These are phyloP conservation scores for Mus caroli DNA, from an alignment of 2,797 vertebrate species.

Conservation along the genomic window DNA sequence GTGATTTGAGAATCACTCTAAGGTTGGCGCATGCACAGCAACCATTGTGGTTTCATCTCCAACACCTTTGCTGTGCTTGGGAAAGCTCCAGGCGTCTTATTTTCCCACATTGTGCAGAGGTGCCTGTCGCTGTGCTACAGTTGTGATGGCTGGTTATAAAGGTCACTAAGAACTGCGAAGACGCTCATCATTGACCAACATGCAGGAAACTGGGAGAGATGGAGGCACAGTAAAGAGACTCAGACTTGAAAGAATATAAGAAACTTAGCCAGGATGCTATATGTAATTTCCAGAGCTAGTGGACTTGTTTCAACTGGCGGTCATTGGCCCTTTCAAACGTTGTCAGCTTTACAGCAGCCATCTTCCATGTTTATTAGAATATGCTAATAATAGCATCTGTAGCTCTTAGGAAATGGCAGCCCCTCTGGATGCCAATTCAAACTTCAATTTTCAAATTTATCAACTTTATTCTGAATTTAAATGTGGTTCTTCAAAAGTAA, in stretches of 20 bases:
- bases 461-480: conserved; percentile 38
- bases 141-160: not conserved
- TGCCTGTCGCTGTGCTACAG: not conserved
- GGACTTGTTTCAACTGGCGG: not conserved
- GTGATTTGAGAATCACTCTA: not conserved
- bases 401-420: not conserved
- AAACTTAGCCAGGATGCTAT: not conserved
- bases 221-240: not conserved
- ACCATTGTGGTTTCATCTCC: not conserved
- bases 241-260: not conserved
- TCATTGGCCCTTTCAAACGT: not conserved
- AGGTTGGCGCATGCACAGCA: not conserved
- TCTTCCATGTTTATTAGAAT: conserved; percentile 41
- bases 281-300: not conserved
- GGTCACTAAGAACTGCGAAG: not conserved
- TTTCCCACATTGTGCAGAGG: not conserved
- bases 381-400: not conserved
- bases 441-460: not conserved
- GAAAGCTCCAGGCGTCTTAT: not conserved
- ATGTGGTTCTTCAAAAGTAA: not conserved
- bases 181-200: not conserved
- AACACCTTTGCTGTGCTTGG: not conserved
- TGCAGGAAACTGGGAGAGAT: not conserved
- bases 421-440: not conserved
- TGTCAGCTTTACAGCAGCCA: not conserved